Conservation (phyloP, 2,113 vertebrate genomes). For the Brachionichthys hirsutus region DNA sequence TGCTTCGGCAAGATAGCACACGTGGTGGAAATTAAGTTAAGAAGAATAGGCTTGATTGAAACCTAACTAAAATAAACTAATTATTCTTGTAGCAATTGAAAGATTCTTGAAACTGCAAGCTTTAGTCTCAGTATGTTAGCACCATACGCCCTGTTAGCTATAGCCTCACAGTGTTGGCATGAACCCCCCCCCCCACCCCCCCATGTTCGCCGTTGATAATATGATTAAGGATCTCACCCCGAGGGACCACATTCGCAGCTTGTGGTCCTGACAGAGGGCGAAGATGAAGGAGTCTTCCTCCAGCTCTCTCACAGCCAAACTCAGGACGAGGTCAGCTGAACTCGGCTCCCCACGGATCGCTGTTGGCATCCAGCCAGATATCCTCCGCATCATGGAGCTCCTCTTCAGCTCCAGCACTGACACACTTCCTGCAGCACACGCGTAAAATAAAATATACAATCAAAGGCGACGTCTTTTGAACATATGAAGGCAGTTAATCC, state of each 20-base stretch:
- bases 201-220: no score
- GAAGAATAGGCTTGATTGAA: no score
- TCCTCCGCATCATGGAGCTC: conserved; percentile 87
- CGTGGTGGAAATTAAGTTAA: no score
- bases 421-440: conserved; percentile 64
- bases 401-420: conserved; percentile 87
- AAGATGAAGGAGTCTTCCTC: conserved; percentile 91
- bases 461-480: background rate
- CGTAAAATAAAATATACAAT: background rate
- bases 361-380: conserved; percentile 92
- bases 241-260: conserved; percentile 93
- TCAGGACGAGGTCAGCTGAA: conserved; percentile 80
- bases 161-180: no score
- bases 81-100: no score
- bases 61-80: no score
- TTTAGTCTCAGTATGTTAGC: no score
- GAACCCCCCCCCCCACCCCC: no score
- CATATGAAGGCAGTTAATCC: background rate
- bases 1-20: no score
- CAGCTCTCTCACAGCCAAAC: conserved; percentile 84
- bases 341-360: conserved; percentile 89
- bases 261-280: conserved; percentile 91
- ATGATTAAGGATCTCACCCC: conserved; percentile 28
- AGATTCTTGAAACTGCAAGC: no score
- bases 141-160: no score